phyloP scores from a whole-genome alignment of 2,888 invertebrate genomes.

The Liposcelis brunnea region DNA sequence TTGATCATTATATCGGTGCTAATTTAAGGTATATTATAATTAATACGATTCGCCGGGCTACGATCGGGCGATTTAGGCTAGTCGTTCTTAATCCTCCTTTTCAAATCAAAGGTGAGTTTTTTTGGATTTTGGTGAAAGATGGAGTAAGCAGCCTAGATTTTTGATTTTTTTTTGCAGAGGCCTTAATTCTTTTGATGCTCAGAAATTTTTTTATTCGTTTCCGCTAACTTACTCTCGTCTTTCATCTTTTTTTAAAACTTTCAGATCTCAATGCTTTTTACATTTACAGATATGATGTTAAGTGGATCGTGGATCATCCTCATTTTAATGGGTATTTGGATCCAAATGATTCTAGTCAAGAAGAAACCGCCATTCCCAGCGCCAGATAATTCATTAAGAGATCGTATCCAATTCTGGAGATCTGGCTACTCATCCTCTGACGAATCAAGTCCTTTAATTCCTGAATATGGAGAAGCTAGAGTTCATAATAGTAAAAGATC shows the following conservation, averaged over 20 bases:
- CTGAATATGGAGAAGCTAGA: too few relatives aligned
- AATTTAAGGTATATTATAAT: conserved; percentile 49
- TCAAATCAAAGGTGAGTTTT: conserved; percentile 36
- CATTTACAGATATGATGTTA: conserved; percentile 41
- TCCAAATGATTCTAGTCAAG: conserved; percentile 37
- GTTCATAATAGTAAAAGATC: too few relatives aligned
- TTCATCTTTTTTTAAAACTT: conserved; percentile 18
- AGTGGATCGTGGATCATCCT: conserved; percentile 36
- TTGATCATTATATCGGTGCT: conserved; percentile 46
- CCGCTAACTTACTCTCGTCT: not conserved
- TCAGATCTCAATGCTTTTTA: too few relatives aligned
- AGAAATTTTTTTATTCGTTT: conserved; percentile 7
- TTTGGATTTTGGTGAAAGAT: too few relatives aligned
- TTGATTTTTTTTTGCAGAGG: not conserved
- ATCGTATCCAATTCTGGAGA: not conserved
- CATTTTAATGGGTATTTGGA: conserved; percentile 31
- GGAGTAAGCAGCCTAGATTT: not conserved
- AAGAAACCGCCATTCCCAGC: conserved; percentile 47
- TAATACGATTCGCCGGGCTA: conserved; percentile 44
- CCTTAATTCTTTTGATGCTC: not conserved
- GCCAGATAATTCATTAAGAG: conserved; percentile 20
- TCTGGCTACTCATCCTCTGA: too few relatives aligned
- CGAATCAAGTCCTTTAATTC: conserved; percentile 1
- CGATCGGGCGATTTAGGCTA: conserved; percentile 36
- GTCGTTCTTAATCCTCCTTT: conserved; percentile 42